Evolutionary conservation across 2,113 vertebrate genomes (phyloP).

Genomic region (Ammodytes marinus): DNA sequence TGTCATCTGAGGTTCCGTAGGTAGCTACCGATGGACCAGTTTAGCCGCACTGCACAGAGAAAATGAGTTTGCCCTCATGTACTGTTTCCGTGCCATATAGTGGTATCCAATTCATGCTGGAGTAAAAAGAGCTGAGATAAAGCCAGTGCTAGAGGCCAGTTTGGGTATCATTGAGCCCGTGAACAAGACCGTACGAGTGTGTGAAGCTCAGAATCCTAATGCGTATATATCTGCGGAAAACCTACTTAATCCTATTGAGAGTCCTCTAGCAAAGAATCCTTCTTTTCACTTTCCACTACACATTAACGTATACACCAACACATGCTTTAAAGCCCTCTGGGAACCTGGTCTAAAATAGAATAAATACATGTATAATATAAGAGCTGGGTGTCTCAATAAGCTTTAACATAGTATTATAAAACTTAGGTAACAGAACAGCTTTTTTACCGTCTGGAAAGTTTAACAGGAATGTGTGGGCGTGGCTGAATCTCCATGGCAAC

Average conservation of each 20-base stretch:
- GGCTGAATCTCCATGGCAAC: too few relatives aligned
- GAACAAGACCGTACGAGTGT: conserved; percentile 1
- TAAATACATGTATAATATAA: too few relatives aligned
- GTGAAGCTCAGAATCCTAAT: conserved; percentile 34
- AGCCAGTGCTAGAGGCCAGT: conserved; percentile 40
- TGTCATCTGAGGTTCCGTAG: conserved; percentile 8
- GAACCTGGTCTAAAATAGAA: too few relatives aligned
- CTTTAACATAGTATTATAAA: too few relatives aligned
- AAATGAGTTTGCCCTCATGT: conserved; percentile 64
- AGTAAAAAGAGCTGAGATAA: conserved; percentile 46
- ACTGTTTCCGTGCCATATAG: conserved; percentile 36
- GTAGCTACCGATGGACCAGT: background rate
- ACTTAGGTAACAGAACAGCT: too few relatives aligned
- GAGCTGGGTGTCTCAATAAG: too few relatives aligned
- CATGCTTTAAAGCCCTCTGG: background rate
- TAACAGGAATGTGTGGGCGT: too few relatives aligned
- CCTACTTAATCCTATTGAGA: background rate
- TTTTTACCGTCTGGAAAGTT: too few relatives aligned
- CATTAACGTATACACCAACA: background rate
- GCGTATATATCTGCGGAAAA: conserved; percentile 17
- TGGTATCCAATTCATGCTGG: conserved; percentile 46
- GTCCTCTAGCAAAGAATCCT: background rate
- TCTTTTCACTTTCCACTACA: background rate
- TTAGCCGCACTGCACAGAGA: conserved; percentile 25
- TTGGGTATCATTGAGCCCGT: conserved; percentile 7